Evolutionary conservation across 2,797 vertebrate genomes (phyloP).

Genomic region (Sylvilagus floridanus): DNA sequence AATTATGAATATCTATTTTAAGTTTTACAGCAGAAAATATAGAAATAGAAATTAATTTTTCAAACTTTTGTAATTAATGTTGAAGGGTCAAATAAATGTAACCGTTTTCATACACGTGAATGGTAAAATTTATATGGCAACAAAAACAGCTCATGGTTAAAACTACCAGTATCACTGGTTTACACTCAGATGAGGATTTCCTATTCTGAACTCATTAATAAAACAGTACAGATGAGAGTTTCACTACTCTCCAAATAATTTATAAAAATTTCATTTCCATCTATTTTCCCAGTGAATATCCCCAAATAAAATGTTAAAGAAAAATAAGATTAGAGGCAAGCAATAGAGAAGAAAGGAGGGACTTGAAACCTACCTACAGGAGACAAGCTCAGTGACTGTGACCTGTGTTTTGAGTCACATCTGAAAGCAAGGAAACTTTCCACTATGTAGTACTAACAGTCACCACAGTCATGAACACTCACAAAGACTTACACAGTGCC

Average conservation of each 20-base stretch:
- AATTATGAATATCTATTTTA: neutral
- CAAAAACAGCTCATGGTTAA: neutral
- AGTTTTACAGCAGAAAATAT: neutral
- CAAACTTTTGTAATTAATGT: neutral
- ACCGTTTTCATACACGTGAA: neutral
- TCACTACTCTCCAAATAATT: neutral
- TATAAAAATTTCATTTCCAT: neutral
- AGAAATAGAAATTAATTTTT: neutral
- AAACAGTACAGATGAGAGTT: neutral
- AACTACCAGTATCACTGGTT: neutral
- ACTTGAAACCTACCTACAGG: neutral
- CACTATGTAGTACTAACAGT: neutral
- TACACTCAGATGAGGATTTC: neutral
- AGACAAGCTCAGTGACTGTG: neutral
- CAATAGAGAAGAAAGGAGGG: neutral
- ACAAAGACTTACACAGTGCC: neutral
- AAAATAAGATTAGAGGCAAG: neutral
- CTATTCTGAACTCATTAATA: neutral
- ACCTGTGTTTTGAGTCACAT: neutral
- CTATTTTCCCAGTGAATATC: neutral
- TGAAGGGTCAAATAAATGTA: neutral
- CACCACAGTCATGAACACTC: accelerated
- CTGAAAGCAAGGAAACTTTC: neutral
- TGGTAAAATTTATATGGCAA: neutral
- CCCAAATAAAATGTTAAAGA: neutral